A percentile compares a stretch with the other conserved stretches of the same genome.
Evolutionary conservation across 2,888 invertebrate genomes (phyloP).

Genomic region (Tortricodes alternella): DNA sequence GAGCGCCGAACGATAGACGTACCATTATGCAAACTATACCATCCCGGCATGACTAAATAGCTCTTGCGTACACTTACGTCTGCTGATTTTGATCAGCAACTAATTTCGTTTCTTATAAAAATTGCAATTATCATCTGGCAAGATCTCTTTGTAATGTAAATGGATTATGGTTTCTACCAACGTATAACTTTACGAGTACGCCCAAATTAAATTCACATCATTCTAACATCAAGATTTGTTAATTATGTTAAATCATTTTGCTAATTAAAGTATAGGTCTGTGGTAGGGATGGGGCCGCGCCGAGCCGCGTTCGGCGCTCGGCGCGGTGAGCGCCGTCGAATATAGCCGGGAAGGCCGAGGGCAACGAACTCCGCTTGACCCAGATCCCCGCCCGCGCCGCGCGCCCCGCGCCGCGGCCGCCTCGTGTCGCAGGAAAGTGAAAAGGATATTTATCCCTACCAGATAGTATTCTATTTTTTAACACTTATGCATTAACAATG

Average conservation of each 20-base stretch:
- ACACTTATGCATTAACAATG: constrained; percentile 19
- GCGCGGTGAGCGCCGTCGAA: constrained; percentile 73
- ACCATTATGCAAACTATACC: constrained; percentile 13
- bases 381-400: constrained; percentile 58
- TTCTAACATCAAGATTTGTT: too few relatives aligned
- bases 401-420: constrained; percentile 38
- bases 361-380: constrained; percentile 82
- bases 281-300: background rate
- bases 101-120: background rate
- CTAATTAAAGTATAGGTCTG: too few relatives aligned
- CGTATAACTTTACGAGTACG: too few relatives aligned
- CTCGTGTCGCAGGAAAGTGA: constrained; percentile 69
- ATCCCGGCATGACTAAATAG: constrained; percentile 4
- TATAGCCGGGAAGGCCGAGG: constrained; percentile 82
- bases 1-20: constrained; percentile 12
- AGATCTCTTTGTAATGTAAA: background rate
- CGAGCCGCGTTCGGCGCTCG: constrained; percentile 35
- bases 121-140: constrained; percentile 2
- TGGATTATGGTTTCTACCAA: too few relatives aligned
- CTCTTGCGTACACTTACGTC: constrained; percentile 8
- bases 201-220: too few relatives aligned
- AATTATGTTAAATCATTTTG: too few relatives aligned
- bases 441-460: constrained; percentile 62
- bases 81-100: constrained; percentile 12
- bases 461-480: constrained; percentile 28